Conservation (phyloP, 2,113 vertebrate genomes). For the Montifringilla adamsi region DNA sequence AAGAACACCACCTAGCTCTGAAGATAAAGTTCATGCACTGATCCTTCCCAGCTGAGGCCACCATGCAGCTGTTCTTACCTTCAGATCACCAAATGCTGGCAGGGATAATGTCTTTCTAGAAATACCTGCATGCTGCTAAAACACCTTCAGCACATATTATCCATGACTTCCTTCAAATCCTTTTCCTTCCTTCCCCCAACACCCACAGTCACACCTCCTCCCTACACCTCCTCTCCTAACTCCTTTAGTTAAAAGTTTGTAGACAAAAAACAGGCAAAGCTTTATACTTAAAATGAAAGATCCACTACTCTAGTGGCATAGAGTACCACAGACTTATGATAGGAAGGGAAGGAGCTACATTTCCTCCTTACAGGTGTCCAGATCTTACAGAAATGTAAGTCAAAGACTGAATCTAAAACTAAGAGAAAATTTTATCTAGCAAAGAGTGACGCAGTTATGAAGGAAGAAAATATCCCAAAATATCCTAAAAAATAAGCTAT, state of each 20-base stretch:
- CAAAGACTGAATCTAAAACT: not conserved
- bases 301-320: not conserved
- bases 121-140: not conserved
- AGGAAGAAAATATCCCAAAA: not conserved
- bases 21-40: not conserved
- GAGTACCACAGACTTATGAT: not conserved
- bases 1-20: not conserved
- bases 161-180: not conserved
- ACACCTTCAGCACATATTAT: not conserved
- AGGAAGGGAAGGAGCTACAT: not conserved
- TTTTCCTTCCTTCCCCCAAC: not conserved
- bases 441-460: not conserved
- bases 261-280: not conserved
- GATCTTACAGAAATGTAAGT: not conserved
- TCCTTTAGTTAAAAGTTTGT: not conserved
- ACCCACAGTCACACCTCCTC: not conserved
- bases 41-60: not conserved
- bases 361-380: not conserved
- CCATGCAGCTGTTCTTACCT: slow-evolving; percentile 8
- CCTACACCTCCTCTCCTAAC: fast-evolving
- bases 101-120: not conserved
- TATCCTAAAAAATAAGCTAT: not conserved
- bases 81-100: not conserved
- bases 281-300: not conserved
- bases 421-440: not conserved